Evolutionary conservation across 2,797 vertebrate species (phyloP).

Genomic region (Onychomys arenicola): DNA sequence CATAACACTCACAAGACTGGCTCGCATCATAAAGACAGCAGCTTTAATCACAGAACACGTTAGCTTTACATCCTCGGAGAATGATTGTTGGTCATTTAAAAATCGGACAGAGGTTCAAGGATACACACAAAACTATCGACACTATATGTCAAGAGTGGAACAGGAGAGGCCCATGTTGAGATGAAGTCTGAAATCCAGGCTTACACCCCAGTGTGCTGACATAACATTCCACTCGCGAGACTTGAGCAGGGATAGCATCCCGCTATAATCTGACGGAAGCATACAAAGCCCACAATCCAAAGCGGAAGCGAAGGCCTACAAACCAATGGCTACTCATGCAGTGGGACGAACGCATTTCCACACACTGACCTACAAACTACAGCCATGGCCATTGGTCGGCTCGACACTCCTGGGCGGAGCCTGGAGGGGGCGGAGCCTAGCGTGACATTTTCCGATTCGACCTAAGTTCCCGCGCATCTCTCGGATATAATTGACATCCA

Average conservation of each 20-base stretch:
- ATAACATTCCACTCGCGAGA: background rate
- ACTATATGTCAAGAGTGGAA: background rate
- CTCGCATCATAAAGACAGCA: background rate
- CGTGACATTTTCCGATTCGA: background rate
- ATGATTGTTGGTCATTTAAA: background rate
- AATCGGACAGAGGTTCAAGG: background rate
- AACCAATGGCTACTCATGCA: background rate
- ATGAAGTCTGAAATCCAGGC: background rate
- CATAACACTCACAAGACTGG: background rate
- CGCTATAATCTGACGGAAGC: background rate
- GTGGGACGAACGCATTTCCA: background rate
- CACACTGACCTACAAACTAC: background rate
- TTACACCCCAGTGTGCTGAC: accelerated
- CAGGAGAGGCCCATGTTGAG: background rate
- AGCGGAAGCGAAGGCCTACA: background rate
- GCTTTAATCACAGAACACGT: background rate
- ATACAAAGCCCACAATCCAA: background rate
- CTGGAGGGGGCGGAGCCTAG: background rate
- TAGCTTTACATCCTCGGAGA: background rate
- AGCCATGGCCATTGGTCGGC: background rate
- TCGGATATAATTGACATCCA: background rate
- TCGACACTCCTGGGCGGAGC: background rate
- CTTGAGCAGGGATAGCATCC: background rate
- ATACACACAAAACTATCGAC: too few relatives aligned
- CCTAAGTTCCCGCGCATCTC: background rate